Conservation (phyloP, 64 coral and sea anemone species). For the Cladopsammia gracilis region DNA sequence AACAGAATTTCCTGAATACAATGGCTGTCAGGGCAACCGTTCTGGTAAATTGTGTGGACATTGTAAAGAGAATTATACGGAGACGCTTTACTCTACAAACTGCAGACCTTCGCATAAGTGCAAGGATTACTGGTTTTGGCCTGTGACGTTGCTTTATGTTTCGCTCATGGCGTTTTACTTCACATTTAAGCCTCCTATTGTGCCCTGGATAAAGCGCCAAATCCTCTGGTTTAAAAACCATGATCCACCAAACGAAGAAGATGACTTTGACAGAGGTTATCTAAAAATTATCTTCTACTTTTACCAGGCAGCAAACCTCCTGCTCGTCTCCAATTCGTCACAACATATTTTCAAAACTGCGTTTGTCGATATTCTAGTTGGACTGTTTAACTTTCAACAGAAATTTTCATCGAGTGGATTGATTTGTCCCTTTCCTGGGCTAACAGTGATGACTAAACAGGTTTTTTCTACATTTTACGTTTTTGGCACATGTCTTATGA, state of each 20-base stretch:
- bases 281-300: conserved; percentile 86
- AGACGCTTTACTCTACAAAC: conserved; percentile 66
- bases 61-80: conserved; percentile 57
- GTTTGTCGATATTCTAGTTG: conserved; percentile 60
- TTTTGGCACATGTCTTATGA: conserved; percentile 33
- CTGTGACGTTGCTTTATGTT: conserved; percentile 20
- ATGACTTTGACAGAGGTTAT: conserved; percentile 44
- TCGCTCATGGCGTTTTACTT: background rate
- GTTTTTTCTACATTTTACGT: conserved; percentile 60
- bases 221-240: background rate
- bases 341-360: conserved; percentile 4
- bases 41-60: conserved; percentile 65
- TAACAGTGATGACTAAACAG: conserved; percentile 69
- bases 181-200: too few species aligned
- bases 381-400: conserved; percentile 78
- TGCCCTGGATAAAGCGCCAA: background rate
- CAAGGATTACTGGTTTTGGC: conserved; percentile 74
- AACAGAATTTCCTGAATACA: background rate
- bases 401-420: conserved; percentile 24
- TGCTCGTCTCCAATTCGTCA: conserved; percentile 45
- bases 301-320: conserved; percentile 71
- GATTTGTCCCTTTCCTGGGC: conserved; percentile 75
- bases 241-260: background rate
- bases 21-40: conserved; percentile 60
- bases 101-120: conserved; percentile 62